These are phyloP conservation scores for Ictidomys tridecemlineatus DNA, from an alignment of 2,113 vertebrate species.

Conservation along the genomic window DNA sequence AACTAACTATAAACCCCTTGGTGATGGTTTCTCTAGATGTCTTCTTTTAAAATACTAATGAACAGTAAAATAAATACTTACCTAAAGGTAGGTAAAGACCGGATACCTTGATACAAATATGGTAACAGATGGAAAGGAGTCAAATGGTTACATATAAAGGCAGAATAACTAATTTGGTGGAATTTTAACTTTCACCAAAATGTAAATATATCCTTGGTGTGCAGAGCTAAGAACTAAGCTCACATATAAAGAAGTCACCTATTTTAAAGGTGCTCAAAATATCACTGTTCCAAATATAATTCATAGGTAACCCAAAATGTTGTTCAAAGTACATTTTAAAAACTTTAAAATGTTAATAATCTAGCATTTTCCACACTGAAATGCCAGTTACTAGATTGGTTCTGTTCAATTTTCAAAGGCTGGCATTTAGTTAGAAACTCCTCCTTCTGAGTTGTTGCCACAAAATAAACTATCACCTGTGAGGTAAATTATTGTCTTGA, in stretches of 20 bases:
- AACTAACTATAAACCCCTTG: background rate
- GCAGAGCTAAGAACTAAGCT: background rate
- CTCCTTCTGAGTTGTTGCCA: background rate
- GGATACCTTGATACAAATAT: background rate
- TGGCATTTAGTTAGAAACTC: background rate
- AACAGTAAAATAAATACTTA: background rate
- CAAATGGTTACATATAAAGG: background rate
- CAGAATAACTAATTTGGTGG: background rate
- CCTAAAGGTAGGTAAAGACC: background rate
- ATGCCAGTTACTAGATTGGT: background rate
- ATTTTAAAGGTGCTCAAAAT: constrained; percentile 31
- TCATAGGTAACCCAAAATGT: background rate
- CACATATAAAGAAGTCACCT: background rate
- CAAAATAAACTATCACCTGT: background rate
- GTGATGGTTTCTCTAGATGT: background rate
- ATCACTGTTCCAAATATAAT: constrained; percentile 24
- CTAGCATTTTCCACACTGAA: background rate
- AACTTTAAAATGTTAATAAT: background rate
- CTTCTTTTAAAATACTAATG: background rate
- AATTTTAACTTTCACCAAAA: constrained; percentile 6
- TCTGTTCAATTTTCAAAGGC: background rate
- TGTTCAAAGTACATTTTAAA: background rate
- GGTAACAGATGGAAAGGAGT: background rate
- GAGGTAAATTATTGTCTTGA: background rate
- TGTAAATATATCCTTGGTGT: background rate